A percentile compares a stretch with the other conserved stretches of the same genome.
These are phyloP conservation scores for Lophura swinhoii DNA, from an alignment of 2,797 vertebrate genomes.

Conservation along the genomic window DNA sequence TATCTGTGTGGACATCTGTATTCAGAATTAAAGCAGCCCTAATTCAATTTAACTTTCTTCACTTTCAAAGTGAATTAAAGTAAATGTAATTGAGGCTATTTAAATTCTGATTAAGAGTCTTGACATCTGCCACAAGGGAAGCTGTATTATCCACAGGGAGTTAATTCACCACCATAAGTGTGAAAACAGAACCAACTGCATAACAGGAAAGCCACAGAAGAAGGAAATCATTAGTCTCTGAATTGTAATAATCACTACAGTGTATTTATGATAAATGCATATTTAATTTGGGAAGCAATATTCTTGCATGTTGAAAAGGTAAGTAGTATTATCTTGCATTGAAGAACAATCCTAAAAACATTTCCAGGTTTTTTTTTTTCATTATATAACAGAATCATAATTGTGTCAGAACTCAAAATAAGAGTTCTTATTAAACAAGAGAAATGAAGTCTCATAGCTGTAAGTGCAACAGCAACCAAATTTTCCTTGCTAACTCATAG, in stretches of 20 bases:
- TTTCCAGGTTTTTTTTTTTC: background rate
- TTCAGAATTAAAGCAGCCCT: conserved; percentile 43
- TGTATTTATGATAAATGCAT: conserved; percentile 6
- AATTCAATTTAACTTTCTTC: conserved; percentile 64
- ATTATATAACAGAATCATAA: background rate
- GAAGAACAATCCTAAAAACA: background rate
- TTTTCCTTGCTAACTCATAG: background rate
- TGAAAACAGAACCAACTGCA: conserved; percentile 57
- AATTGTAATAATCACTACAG: conserved; percentile 33
- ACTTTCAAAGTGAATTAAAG: conserved; percentile 62
- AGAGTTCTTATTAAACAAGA: too few relatives aligned
- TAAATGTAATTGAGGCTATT: conserved; percentile 64
- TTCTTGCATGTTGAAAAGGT: background rate
- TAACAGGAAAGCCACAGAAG: conserved; percentile 42
- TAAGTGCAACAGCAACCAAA: background rate
- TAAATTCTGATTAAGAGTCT: conserved; percentile 69
- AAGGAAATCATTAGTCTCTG: conserved; percentile 40
- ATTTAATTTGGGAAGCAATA: conserved; percentile 32
- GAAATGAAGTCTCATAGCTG: background rate
- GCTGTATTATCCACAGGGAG: conserved; percentile 59
- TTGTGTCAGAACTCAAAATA: background rate
- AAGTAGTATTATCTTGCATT: background rate
- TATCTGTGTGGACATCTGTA: conserved; percentile 37
- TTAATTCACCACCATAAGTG: conserved; percentile 60
- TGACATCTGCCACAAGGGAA: conserved; percentile 61